These are phyloP conservation scores for Stegastes partitus DNA, from an alignment of 2,113 vertebrate species.

Conservation along the genomic window DNA sequence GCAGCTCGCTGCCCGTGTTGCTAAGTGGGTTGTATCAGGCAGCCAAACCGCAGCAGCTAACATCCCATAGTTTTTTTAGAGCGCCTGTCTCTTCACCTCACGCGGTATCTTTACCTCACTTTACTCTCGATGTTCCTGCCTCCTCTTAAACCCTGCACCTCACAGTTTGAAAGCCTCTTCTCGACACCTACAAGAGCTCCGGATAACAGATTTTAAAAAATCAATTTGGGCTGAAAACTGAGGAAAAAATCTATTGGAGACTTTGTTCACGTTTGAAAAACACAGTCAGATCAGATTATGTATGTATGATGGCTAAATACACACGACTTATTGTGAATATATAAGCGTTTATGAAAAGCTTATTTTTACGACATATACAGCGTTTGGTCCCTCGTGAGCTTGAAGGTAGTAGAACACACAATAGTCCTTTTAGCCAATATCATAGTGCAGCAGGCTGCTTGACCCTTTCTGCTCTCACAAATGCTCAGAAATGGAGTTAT, in stretches of 20 bases:
- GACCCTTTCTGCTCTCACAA: not conserved
- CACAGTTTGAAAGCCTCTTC: not conserved
- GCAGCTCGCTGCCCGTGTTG: not conserved
- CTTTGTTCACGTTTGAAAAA: too few relatives aligned
- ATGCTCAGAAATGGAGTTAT: not conserved
- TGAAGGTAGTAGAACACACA: not conserved
- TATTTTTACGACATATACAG: not conserved
- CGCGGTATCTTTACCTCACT: not conserved
- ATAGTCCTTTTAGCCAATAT: not conserved
- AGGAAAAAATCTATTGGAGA: too few relatives aligned
- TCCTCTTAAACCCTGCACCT: not conserved
- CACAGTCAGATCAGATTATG: not conserved
- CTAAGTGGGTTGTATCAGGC: conserved; percentile 7
- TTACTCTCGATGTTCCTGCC: not conserved
- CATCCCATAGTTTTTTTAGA: conserved; percentile 12
- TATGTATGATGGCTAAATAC: too few relatives aligned
- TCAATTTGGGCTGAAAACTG: not conserved
- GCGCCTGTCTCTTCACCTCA: not conserved
- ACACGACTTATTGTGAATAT: too few relatives aligned
- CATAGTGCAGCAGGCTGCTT: conserved; percentile 3
- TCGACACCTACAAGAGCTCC: not conserved
- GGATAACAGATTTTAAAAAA: not conserved
- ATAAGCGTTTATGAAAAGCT: too few relatives aligned
- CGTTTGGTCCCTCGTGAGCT: not conserved
- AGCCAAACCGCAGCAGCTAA: not conserved